Base-by-base conservation (phyloP, 1,140 invertebrate genomes). In the Hylaeus volcanicus region DNA sequence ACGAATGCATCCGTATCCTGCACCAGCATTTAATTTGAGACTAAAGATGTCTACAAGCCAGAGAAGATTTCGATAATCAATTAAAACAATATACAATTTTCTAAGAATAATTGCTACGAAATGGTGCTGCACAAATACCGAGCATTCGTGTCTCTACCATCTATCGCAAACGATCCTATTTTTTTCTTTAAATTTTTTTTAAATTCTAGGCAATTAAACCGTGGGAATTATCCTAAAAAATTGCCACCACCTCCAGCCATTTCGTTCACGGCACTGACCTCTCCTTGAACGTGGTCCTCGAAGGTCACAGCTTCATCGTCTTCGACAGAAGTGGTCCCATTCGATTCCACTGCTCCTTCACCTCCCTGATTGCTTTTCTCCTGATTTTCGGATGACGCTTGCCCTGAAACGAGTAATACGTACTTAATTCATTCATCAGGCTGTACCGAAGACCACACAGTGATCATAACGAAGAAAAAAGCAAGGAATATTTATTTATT, bases 321-420 rank as follows among this genome's bases (percentile, higher is more conserved):
- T 2, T 77, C 65, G 8, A 60, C 15, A 56, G 72, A 76, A 9
- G 83, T 83, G 53, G 78, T 64, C 1, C 73, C 61, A 8, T 81
- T 81, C 56, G 70, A 77, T 26, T 81, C 83, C 26, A 41, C 65
- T 5, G 82, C 78, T 6, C 78, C 85, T 51, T 89, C 88, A 15
- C 83, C 88, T 14, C 82, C 63, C 41, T 88, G 86, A 53, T 85
- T 83, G 0, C 80, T 82, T 61, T 89, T 90, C 6, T 71, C 72
- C 15, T 66, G 79, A 48, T 71, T 88, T 14, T 83, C 84, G 2
- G 82, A 76, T 0, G 80, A 85, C 0, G 87, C 87, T 76, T 89
- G 88, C 0, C 87, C 88, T 89, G 12, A 45, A 61, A 64, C 15
- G 51, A 53, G 14, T 8, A 77, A 68, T 43, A n/a, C 53, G 55